Evolutionary conservation across 1,140 invertebrate species (phyloP).

Genomic region (Drosophila busckii): DNA sequence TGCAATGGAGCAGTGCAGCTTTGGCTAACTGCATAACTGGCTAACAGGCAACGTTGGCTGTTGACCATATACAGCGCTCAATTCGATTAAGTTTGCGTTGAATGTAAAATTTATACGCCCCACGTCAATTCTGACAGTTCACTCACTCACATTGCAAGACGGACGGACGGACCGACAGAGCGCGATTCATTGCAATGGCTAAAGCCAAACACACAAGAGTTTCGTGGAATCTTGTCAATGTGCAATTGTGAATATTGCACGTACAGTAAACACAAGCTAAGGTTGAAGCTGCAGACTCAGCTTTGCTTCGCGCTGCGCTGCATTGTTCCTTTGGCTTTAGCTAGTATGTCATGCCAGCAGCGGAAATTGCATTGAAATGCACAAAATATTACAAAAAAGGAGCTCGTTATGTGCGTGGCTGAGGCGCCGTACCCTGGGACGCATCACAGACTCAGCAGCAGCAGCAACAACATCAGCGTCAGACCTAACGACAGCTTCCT

Average conservation of each 20-base stretch:
- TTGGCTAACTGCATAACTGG: conserved; percentile 38
- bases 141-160: conserved; percentile 62
- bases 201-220: conserved; percentile 43
- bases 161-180: conserved; percentile 21
- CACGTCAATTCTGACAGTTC: conserved; percentile 76
- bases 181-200: conserved; percentile 37
- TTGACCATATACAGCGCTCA: conserved; percentile 70
- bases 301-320: neutral
- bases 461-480: too few relatives aligned
- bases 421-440: conserved; percentile 24
- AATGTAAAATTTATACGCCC: conserved; percentile 77
- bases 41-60: conserved; percentile 7
- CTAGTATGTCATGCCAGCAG: conserved; percentile 28
- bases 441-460: too few relatives aligned
- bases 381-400: conserved; percentile 61
- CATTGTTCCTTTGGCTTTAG: conserved; percentile 6
- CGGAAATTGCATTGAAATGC: conserved; percentile 76
- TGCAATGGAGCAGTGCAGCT: conserved; percentile 8
- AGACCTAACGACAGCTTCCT: conserved; percentile 28
- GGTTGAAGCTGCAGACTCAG: neutral
- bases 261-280: conserved; percentile 35
- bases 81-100: conserved; percentile 78
- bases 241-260: conserved; percentile 53
- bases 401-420: conserved; percentile 68
- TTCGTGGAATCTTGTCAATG: conserved; percentile 41